A percentile compares a stretch with the other conserved stretches of the same genome.
Evolutionary conservation across 2,888 invertebrate genomes (phyloP).

Genomic region (Electrophaes corylata): DNA sequence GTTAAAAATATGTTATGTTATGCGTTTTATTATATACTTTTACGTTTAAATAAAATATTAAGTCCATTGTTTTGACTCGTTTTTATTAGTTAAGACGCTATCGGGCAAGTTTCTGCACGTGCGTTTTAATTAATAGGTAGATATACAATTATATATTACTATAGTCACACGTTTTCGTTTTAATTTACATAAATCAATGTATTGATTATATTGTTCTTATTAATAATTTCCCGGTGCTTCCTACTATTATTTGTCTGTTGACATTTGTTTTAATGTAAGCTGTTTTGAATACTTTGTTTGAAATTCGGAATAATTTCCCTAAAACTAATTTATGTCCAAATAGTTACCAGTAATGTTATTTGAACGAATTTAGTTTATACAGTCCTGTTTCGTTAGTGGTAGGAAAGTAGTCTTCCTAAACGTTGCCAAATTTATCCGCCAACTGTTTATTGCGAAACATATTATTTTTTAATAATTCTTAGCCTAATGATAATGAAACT

Average conservation of each 20-base stretch:
- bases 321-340: constrained; percentile 68
- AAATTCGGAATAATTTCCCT: constrained; percentile 60
- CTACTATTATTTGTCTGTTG: constrained; percentile 80
- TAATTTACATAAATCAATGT: constrained; percentile 15
- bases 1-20: constrained; percentile 16
- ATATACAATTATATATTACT: constrained; percentile 17
- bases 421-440: constrained; percentile 83
- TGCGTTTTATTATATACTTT: constrained; percentile 16
- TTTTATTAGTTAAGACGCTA: constrained; percentile 14
- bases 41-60: constrained; percentile 8
- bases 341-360: constrained; percentile 80
- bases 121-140: constrained; percentile 11
- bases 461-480: constrained; percentile 70
- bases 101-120: not conserved
- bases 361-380: constrained; percentile 81
- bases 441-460: constrained; percentile 80
- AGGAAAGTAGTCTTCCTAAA: constrained; percentile 84
- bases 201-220: constrained; percentile 55
- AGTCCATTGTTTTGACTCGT: constrained; percentile 19
- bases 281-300: constrained; percentile 67
- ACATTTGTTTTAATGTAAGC: constrained; percentile 76
- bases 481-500: constrained; percentile 80
- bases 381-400: constrained; percentile 82
- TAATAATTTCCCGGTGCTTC: constrained; percentile 78
- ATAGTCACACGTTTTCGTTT: constrained; percentile 25